Percentiles rank a stretch among this genome's conserved stretches.
These are phyloP conservation scores for Rousettus madagascariensis DNA, from an alignment of 2,797 vertebrate genomes.

Conservation along the genomic window DNA sequence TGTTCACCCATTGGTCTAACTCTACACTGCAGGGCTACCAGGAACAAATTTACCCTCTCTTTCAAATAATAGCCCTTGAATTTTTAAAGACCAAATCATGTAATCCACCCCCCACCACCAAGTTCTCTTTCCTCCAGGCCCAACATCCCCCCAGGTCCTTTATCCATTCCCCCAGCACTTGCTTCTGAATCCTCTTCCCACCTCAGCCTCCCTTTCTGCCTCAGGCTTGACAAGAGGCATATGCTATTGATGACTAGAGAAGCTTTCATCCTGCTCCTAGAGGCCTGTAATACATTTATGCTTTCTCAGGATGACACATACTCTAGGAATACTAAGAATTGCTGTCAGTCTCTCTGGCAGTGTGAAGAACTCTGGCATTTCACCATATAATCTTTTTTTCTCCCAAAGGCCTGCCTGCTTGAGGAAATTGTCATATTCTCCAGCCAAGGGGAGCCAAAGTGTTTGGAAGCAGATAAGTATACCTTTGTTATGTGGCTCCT, in stretches of 20 bases:
- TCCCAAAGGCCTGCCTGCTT: conserved; percentile 54
- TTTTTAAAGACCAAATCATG: conserved; percentile 12
- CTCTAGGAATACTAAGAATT: conserved; percentile 56
- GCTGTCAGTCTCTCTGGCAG: conserved; percentile 67
- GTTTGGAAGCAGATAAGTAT: conserved; percentile 19
- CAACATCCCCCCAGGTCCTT: neutral
- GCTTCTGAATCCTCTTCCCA: conserved; percentile 15
- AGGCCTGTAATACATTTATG: conserved; percentile 69
- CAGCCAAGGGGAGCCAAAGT: conserved; percentile 46
- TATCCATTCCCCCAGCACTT: neutral
- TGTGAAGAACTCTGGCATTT: conserved; percentile 53
- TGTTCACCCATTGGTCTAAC: neutral
- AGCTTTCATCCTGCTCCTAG: conserved; percentile 59
- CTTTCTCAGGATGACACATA: conserved; percentile 64
- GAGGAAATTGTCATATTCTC: conserved; percentile 45
- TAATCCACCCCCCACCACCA: neutral
- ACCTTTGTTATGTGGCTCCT: neutral
- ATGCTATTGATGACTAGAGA: conserved; percentile 45
- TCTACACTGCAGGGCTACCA: neutral
- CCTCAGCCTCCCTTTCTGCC: conserved; percentile 25
- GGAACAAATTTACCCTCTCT: conserved; percentile 9
- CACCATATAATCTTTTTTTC: conserved; percentile 48
- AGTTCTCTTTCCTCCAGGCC: neutral
- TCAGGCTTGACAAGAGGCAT: conserved; percentile 64
- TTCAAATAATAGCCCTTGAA: neutral